phyloP scores from a whole-genome alignment of 2,113 vertebrate species.

The Glareola pratincola region DNA sequence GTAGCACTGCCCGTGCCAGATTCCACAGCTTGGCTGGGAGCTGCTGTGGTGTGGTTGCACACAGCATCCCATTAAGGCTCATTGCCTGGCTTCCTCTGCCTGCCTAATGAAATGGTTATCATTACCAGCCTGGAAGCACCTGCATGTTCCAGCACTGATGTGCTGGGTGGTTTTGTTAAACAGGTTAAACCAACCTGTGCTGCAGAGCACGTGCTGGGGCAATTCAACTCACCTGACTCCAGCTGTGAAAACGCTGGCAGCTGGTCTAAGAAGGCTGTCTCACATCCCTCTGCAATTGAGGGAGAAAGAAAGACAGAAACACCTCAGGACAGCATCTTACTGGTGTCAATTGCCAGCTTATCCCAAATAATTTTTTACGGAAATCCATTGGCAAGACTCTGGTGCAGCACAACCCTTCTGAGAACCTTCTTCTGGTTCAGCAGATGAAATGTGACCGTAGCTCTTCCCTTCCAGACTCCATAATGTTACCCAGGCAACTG shows the following conservation, averaged over 20 bases:
- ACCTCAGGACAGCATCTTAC: background rate
- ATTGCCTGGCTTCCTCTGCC: background rate
- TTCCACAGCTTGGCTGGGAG: background rate
- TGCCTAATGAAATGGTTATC: background rate
- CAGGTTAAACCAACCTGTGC: background rate
- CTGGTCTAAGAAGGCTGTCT: background rate
- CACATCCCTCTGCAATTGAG: background rate
- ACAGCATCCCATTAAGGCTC: background rate
- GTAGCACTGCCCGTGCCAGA: background rate
- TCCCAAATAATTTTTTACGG: background rate
- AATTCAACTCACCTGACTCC: background rate
- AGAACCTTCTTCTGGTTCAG: background rate
- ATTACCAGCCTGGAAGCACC: background rate
- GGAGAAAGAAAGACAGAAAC: background rate
- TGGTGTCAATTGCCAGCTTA: background rate
- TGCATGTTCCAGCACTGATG: background rate
- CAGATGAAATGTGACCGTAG: background rate
- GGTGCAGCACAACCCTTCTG: background rate
- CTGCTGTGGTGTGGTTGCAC: background rate
- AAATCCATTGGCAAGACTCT: background rate
- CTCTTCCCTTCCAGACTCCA: background rate
- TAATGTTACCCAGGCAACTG: background rate
- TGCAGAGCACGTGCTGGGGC: background rate
- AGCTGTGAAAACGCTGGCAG: background rate
- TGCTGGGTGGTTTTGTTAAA: background rate